Percentiles rank a stretch among this genome's conserved stretches.
phyloP scores from a whole-genome alignment of 2,888 invertebrate genomes.

The Phasia obesa region DNA sequence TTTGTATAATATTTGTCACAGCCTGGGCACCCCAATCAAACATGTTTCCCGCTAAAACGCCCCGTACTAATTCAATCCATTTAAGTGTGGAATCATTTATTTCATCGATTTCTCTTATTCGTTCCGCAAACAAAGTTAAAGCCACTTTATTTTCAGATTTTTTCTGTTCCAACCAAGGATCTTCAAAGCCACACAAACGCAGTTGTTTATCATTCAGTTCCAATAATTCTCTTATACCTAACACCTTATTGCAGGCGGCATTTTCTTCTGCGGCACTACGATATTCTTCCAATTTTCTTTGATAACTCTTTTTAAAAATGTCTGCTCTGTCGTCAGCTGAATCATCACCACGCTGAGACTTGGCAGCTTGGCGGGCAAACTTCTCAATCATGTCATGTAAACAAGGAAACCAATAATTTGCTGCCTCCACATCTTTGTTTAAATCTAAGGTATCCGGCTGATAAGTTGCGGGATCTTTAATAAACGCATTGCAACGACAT shows the following conservation, averaged over 20 bases:
- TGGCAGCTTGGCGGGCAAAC: slow-evolving; percentile 91
- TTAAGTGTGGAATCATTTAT: slow-evolving; percentile 84
- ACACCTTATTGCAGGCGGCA: slow-evolving; percentile 84
- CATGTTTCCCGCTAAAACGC: slow-evolving; percentile 93
- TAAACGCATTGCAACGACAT: slow-evolving; percentile 87
- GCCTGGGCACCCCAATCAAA: slow-evolving; percentile 99
- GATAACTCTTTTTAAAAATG: slow-evolving; percentile 91
- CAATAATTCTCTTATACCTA: slow-evolving; percentile 94
- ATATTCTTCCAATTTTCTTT: slow-evolving; percentile 86
- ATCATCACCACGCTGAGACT: slow-evolving; percentile 87
- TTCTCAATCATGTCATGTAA: slow-evolving; percentile 93
- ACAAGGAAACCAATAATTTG: slow-evolving; percentile 95
- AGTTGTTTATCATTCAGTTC: slow-evolving; percentile 96
- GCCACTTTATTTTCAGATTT: slow-evolving; percentile 93
- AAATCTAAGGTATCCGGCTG: slow-evolving; percentile 96
- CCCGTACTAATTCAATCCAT: slow-evolving; percentile 87
- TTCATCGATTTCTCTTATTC: slow-evolving; percentile 88
- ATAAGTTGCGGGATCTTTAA: slow-evolving; percentile 90
- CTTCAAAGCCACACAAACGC: slow-evolving; percentile 94
- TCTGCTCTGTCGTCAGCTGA: slow-evolving; percentile 89
- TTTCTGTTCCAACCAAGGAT: slow-evolving; percentile 93
- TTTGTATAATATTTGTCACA: slow-evolving; percentile 91
- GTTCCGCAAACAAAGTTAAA: slow-evolving; percentile 86
- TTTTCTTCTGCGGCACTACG: slow-evolving; percentile 72
- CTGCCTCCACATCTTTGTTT: slow-evolving; percentile 91